Evolutionary conservation across 1,140 invertebrate species (phyloP).

Genomic region (Ostrea denselamellosa): DNA sequence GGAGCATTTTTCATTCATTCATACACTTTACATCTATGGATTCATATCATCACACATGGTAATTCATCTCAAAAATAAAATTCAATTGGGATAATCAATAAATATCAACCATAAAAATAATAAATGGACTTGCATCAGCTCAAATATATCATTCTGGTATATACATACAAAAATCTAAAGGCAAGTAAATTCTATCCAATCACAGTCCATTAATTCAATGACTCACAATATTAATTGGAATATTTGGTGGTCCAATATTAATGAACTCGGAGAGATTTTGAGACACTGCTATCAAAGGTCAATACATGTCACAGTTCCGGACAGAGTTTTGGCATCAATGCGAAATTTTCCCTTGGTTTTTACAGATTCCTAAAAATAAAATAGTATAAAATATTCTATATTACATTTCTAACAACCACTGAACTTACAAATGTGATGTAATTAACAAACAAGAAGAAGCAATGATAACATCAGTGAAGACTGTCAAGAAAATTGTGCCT

Average conservation of each 20-base stretch:
- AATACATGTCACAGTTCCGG: not conserved
- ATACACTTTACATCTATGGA: too few species aligned
- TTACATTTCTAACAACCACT: too few species aligned
- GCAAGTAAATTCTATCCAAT: not conserved
- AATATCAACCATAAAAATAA: not conserved
- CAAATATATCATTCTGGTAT: not conserved
- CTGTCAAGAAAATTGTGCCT: too few species aligned
- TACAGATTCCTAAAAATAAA: not conserved
- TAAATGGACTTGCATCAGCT: not conserved
- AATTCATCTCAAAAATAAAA: not conserved
- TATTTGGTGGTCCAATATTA: not conserved
- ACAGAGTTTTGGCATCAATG: not conserved
- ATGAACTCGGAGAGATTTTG: not conserved
- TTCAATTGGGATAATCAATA: not conserved
- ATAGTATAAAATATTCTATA: not conserved
- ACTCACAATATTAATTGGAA: not conserved
- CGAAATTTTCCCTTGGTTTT: constrained; percentile 17
- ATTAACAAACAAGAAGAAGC: too few species aligned
- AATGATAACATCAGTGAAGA: too few species aligned
- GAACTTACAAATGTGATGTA: too few species aligned
- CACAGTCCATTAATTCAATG: not conserved
- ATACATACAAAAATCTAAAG: not conserved
- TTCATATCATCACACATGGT: too few species aligned
- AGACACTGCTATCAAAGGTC: not conserved
- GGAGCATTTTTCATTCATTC: too few species aligned